phyloP scores from a whole-genome alignment of 2,113 vertebrate species.

The Penelope pileata region DNA sequence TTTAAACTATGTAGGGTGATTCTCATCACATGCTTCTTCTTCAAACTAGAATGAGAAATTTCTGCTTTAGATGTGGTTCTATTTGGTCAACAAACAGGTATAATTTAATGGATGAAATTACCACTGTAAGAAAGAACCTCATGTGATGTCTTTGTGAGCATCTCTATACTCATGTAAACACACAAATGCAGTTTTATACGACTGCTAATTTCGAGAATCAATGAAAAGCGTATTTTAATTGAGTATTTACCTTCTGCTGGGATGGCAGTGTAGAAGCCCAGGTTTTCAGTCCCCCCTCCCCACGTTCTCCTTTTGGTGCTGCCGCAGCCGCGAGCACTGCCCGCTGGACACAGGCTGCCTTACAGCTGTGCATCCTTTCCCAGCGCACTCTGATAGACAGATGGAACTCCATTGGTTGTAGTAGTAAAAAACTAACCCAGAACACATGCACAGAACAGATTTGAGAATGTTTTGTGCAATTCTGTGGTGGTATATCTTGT shows the following conservation, averaged over 20 bases:
- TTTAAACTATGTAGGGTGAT: not conserved
- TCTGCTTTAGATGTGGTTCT: not conserved
- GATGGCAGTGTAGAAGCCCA: not conserved
- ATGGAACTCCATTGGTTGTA: not conserved
- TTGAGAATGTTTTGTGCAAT: not conserved
- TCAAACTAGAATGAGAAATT: not conserved
- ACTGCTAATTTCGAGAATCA: accelerated
- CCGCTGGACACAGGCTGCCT: accelerated
- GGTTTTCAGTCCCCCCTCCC: accelerated
- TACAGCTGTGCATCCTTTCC: too few species aligned
- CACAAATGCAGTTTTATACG: accelerated
- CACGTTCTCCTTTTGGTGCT: not conserved
- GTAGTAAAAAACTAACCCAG: not conserved
- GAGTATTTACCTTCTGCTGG: not conserved
- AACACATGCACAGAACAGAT: too few species aligned
- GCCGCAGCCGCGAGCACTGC: not conserved
- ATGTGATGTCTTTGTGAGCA: not conserved
- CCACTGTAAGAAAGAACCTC: not conserved
- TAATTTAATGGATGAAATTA: not conserved
- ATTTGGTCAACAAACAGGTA: not conserved
- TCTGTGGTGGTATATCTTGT: accelerated
- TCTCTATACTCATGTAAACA: accelerated
- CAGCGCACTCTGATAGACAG: not conserved
- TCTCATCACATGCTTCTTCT: not conserved
- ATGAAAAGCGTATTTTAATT: accelerated